Conservation (phyloP, 2,797 vertebrate species). For the Tokudaia tokunoshimensis region DNA sequence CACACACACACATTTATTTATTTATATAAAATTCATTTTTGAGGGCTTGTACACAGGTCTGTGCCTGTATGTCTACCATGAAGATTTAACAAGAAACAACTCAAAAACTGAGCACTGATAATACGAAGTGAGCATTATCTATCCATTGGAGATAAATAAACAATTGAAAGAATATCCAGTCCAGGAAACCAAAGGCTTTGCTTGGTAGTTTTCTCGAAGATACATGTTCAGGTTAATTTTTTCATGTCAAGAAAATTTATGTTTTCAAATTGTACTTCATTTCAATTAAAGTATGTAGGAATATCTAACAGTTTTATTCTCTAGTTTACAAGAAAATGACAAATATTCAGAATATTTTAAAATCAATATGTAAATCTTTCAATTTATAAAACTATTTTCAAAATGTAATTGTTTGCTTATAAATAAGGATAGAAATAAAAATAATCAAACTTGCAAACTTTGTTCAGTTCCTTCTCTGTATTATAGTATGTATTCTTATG, state of each 20-base stretch:
- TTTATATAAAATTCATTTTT: too few relatives aligned
- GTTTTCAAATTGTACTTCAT: not conserved
- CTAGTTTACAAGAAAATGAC: not conserved
- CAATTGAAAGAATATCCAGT: not conserved
- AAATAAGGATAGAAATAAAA: not conserved
- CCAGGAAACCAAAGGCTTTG: not conserved
- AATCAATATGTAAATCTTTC: not conserved
- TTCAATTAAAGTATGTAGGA: not conserved
- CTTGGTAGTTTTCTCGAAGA: not conserved
- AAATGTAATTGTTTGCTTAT: not conserved
- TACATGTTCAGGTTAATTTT: not conserved
- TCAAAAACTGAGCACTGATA: not conserved
- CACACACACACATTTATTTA: too few relatives aligned
- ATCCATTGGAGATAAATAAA: not conserved
- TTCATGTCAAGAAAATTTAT: not conserved
- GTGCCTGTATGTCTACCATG: too few relatives aligned
- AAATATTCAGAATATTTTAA: not conserved
- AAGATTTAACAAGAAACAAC: not conserved
- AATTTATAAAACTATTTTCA: not conserved
- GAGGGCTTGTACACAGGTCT: too few relatives aligned
- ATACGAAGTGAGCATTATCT: not conserved
- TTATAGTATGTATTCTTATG: not conserved
- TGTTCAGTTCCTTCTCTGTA: not conserved
- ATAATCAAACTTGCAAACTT: not conserved
- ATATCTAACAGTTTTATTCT: not conserved